These are phyloP conservation scores for Camelus bactrianus DNA, from an alignment of 2,113 vertebrate species.

Conservation along the genomic window DNA sequence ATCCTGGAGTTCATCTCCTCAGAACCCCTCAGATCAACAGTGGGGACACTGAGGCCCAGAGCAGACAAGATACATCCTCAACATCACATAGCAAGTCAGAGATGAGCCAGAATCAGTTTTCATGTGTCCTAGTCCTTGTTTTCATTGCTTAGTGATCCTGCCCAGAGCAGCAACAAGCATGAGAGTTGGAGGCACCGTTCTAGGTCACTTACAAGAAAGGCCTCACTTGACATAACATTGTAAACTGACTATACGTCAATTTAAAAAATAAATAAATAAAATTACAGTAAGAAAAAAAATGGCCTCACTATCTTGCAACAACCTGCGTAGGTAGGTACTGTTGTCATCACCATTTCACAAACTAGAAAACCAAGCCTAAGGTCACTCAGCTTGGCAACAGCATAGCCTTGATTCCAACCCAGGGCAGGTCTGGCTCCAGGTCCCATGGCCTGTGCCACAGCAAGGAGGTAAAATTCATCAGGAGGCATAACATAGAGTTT, in stretches of 20 bases:
- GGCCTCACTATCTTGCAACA: not conserved
- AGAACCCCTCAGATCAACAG: not conserved
- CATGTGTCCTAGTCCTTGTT: not conserved
- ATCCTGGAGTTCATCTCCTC: not conserved
- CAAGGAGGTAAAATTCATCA: not conserved
- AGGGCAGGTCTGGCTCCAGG: not conserved
- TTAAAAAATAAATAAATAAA: no score
- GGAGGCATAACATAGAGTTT: not conserved
- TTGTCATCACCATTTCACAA: not conserved
- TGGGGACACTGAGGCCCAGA: not conserved
- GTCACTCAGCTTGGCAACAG: not conserved
- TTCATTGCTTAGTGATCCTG: not conserved
- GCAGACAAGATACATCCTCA: not conserved
- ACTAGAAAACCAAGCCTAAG: not conserved
- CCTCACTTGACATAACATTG: no score
- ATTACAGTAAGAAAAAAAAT: no score
- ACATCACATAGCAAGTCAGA: not conserved
- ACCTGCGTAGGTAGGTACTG: not conserved
- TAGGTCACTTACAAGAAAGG: not conserved
- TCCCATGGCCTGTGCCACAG: not conserved
- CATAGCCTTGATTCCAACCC: not conserved
- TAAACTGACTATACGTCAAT: no score
- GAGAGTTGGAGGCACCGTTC: not conserved
- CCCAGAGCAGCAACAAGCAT: not conserved
- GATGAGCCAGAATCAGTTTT: not conserved